Evolutionary conservation across 2,888 invertebrate species (phyloP), one percentile per base, ranked within the genome.

Genomic region (Protonemura montana): DNA sequence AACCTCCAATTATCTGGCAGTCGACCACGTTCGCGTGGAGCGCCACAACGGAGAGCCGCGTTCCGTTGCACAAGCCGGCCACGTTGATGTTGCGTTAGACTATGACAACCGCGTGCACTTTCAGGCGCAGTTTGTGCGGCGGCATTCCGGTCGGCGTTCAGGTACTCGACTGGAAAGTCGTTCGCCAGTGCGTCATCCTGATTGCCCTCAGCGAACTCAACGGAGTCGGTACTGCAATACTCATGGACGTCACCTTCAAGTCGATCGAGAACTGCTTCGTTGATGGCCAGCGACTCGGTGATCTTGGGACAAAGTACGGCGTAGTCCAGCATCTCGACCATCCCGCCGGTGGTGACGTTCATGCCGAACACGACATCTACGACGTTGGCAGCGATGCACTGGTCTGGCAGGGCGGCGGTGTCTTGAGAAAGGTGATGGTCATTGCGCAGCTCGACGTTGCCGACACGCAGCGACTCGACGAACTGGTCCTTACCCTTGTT

Each of bases 91-190:
- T 89, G 59, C 88, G 77, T 25, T 89, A 85, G 35, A 89, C 81
- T 86, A 89, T 89, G 1, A 89, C 87, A 16, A 89, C 83, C 0
- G 87, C 86, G 21, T 88, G 88, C 27, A 76, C 78, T 87, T 89
- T 89, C 6, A 89, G 78, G 30, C 76, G 42, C 27, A 89, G 85
- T 59, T 87, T 86, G 80, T 89, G 88, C 0, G 88, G 89, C 10
- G 89, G 89, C 25, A 89, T 59, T 21, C 88, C 87, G 6, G 86
- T 83, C 25, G 85, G 84, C 42, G 88, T 85, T 16, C 1, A 85
- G 28, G n/a, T 25, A 59, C 27, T 85, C 85, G 16, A 76, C 10
- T 0, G 85, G 59, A 41, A 25, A 41, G 27, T 29, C 29, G n/a
- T 42, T 21, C 6, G n/a, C 16, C 29, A 81, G 16, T 16, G 27